Base-by-base conservation (phyloP, 1,140 invertebrate genomes). In the Drosophila busckii region DNA sequence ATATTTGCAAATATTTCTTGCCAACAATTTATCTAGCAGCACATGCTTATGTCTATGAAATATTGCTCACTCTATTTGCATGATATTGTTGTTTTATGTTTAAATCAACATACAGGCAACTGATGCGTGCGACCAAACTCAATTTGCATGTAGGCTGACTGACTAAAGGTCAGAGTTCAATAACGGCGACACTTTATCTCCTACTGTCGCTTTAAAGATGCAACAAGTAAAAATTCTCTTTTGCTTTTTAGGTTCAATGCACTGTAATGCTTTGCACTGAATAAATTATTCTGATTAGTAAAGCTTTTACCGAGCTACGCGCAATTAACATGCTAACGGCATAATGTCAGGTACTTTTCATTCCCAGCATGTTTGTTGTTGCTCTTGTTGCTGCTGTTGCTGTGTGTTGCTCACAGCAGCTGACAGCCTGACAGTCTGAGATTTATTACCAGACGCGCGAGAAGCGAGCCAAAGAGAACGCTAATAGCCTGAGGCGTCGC, bases 361-460 rank as follows among this genome's bases (percentile, higher is more conserved):
- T 41, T 29, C 25, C 48, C 42, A 32, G 28, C 32, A 50, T 45
- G 34, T 54, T 46, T 70, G 46, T 50, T 48, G 29, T 20, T 20
- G 22, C 6, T 28, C 41, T 16, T 37, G 13, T 10, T 19, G 6
- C 17, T 37, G 35, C 22, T 52, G 28, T 10, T 54, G 29, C 22
- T 64, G 28, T 28, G 25, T 48, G 19, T 35, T 48, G 55, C 10
- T 46, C 16, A 26, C 60, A 60, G 54, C 45, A 59, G 20, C 60
- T 56, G n/a, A n/a, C n/a, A n/a, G 61, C 26, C 71, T 76, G 70
- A 78, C 71, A 78, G 66, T 58, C 55, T 53, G 50, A 76, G 66
- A 76, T 76, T 78, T 76, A 76, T 76, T 66, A 56, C 66, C 66
- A 56, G 71, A 61, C 46, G 52, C 38, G 48, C 15, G 22, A 32